phyloP scores from a whole-genome alignment of 2,888 invertebrate genomes.

The Patella caerulea region DNA sequence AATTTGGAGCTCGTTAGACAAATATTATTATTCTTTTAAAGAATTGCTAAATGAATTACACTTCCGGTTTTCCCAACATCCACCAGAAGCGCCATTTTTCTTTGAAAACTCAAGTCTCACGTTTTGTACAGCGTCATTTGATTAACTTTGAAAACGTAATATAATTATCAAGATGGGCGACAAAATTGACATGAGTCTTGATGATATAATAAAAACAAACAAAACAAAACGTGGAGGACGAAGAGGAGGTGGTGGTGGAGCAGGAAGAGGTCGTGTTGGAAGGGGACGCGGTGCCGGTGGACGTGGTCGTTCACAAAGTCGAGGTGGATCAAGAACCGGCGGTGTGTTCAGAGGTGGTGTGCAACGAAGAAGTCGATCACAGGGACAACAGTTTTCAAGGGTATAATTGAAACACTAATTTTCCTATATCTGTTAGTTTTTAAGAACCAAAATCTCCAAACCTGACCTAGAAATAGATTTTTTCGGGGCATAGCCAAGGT shows the following conservation, averaged over 20 bases:
- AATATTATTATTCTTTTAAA: too few relatives aligned
- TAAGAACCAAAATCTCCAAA: too few relatives aligned
- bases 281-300: slow-evolving; percentile 64
- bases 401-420: slow-evolving; percentile 1
- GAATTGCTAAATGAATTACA: too few relatives aligned
- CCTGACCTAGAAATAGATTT: too few relatives aligned
- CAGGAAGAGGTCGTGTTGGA: slow-evolving; percentile 69
- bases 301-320: slow-evolving; percentile 71
- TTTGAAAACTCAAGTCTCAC: slow-evolving; percentile 18
- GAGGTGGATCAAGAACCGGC: slow-evolving; percentile 66
- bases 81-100: slow-evolving; percentile 47
- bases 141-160: slow-evolving; percentile 12
- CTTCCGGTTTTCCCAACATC: slow-evolving; percentile 30
- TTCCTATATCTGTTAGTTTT: neutral
- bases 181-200: slow-evolving; percentile 96
- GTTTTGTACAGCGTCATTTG: slow-evolving; percentile 23
- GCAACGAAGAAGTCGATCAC: slow-evolving; percentile 53
- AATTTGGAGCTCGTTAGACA: too few relatives aligned
- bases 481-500: too few relatives aligned
- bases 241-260: slow-evolving; percentile 72
- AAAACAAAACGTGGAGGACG: slow-evolving; percentile 79
- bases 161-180: slow-evolving; percentile 82
- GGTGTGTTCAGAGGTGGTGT: slow-evolving; percentile 71
- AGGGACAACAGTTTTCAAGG: slow-evolving; percentile 25
- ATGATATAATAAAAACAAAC: slow-evolving; percentile 90